phyloP scores from a whole-genome alignment of 2,888 invertebrate species.

The Agrotis puta region DNA sequence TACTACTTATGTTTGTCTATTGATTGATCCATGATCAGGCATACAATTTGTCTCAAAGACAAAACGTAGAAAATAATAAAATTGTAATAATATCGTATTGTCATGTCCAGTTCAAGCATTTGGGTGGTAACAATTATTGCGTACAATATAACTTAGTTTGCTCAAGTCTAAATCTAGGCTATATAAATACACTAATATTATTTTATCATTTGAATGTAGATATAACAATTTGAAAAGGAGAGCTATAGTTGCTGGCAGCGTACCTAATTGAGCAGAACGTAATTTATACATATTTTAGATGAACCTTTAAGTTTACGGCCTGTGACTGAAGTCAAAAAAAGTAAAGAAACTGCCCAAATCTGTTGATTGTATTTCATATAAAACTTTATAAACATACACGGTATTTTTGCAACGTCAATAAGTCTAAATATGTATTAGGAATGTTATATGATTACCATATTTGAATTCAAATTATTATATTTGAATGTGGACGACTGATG shows the following conservation, averaged over 20 bases:
- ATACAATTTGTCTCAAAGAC: slow-evolving; percentile 12
- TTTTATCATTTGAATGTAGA: not conserved
- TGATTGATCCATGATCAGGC: not conserved
- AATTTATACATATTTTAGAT: not conserved
- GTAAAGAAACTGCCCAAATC: not conserved
- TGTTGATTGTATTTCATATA: not conserved
- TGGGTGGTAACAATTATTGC: not conserved
- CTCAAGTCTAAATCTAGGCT: not conserved
- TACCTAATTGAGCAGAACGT: slow-evolving; percentile 1
- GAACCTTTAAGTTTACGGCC: not conserved
- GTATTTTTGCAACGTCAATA: slow-evolving; percentile 19
- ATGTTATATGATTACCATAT: not conserved
- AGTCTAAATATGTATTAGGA: slow-evolving; percentile 1
- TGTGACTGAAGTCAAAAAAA: not conserved
- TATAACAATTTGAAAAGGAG: slow-evolving; percentile 9
- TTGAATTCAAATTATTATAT: slow-evolving; percentile 3
- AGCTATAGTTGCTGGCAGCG: slow-evolving; percentile 9
- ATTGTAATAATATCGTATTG: slow-evolving; percentile 4
- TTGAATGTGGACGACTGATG: slow-evolving; percentile 21
- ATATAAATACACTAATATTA: not conserved
- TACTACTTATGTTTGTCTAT: not conserved
- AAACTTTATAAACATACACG: not conserved
- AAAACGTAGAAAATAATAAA: not conserved
- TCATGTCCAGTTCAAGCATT: not conserved
- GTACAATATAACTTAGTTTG: not conserved